Base-by-base conservation (phyloP, 2,113 vertebrate genomes). In the Sclerurus mexicanus region DNA sequence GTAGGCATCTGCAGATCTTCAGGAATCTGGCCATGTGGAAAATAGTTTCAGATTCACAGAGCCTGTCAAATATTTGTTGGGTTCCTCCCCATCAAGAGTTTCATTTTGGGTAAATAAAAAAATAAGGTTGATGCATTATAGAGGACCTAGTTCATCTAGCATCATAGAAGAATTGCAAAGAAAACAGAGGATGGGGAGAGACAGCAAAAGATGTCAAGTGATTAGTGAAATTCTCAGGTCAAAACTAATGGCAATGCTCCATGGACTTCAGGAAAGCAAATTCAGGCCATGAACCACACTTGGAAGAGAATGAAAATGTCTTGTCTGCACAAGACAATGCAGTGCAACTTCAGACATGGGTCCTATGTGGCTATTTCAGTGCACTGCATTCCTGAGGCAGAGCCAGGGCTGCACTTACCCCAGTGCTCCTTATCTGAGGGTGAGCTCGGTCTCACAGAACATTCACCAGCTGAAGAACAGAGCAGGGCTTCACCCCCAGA, bases 371-470 rank as follows among this genome's bases (percentile, higher is more conserved):
- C 63, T 72, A 69, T 73, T 86, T 86, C 47, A 62, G 10, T 8
- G 27, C 1, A 7, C 16, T 83, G n/a, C 24, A 20, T 66, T 93
- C 69, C 53, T 58, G 73, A 78, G 60, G 46, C 46, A 74, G 42
- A 89, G 1, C 56, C 40, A 52, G 67, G 28, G 18, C 63, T 84
- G 63, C 46, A 52, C 4, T 83, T n/a, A 69, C 37, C 49, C 15
- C 12, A 76, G 56, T 1, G 2, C 35, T 82, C 56, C 39, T 59
- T 50, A 12, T 55, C 6, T 55, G 30, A 14, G 1, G 2, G 0
- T 2, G 25, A 91, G 46, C 52, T 72, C 80, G 77, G 28, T 55
- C 86, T 71, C 39, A 42, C 50, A 10, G 16, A 79, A 42, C 49
- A 30, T 35, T 64, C 56, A 35, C n/a, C 58, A 52, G 55, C 49